phyloP scores from a whole-genome alignment of 2,797 vertebrate species.

The Mus caroli region DNA sequence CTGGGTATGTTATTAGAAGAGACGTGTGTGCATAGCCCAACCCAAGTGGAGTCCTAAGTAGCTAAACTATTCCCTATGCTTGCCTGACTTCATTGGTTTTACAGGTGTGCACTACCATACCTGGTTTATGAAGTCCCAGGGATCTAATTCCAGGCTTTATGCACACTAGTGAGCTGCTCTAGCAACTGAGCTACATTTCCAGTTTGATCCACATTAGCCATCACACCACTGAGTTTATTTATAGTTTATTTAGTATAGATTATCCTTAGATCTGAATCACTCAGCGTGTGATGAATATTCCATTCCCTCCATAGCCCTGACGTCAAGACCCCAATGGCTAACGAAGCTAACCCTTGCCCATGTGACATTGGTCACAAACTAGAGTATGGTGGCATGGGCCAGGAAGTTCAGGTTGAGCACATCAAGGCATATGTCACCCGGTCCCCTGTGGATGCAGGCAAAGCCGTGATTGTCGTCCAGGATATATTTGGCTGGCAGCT shows the following conservation, averaged over 20 bases:
- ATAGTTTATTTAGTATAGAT: neutral
- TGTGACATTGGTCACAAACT: constrained; percentile 93
- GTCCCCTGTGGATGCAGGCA: constrained; percentile 89
- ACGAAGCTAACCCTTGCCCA: constrained; percentile 93
- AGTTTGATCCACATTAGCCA: neutral
- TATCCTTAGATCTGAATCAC: neutral
- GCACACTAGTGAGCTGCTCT: no score
- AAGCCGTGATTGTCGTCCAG: constrained; percentile 94
- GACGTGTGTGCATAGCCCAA: neutral
- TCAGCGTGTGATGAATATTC: neutral
- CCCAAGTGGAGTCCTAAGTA: neutral
- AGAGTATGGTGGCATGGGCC: constrained; percentile 92
- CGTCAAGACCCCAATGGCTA: constrained; percentile 90
- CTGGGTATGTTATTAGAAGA: neutral
- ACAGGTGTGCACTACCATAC: neutral
- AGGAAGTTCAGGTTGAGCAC: constrained; percentile 93
- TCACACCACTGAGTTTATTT: neutral
- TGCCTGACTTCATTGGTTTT: neutral
- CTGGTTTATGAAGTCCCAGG: neutral
- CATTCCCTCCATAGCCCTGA: neutral
- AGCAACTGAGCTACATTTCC: neutral
- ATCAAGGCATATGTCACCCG: constrained; percentile 92
- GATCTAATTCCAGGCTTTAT: neutral
- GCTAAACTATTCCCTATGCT: neutral
- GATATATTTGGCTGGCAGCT: constrained; percentile 96